phyloP scores from a whole-genome alignment of 30 jellyfish, hydroid and myxozoan species.

The Aurelia sp. region DNA sequence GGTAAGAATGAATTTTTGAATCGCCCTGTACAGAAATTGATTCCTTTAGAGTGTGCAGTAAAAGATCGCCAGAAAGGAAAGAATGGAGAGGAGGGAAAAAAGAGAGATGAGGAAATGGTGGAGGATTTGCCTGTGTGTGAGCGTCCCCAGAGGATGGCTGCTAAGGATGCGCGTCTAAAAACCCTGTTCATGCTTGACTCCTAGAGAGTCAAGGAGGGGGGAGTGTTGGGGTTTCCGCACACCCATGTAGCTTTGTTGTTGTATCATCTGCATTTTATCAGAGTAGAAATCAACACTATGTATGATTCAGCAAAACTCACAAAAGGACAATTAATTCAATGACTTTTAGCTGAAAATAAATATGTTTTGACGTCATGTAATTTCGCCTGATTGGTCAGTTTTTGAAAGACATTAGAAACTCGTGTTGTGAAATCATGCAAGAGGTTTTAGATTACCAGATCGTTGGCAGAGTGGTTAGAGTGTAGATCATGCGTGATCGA shows the following conservation, averaged over 20 bases:
- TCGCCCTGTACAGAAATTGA: conserved; percentile 51
- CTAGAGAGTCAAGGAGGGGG: conserved; percentile 67
- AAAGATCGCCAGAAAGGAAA: conserved; percentile 13
- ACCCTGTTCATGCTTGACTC: conserved; percentile 68
- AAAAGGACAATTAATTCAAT: too few species aligned
- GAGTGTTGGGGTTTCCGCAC: conserved; percentile 35
- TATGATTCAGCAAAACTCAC: too few species aligned
- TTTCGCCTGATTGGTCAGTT: too few species aligned
- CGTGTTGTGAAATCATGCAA: too few species aligned
- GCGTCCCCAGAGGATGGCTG: conserved; percentile 50
- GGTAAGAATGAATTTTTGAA: conserved; percentile 44
- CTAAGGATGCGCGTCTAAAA: conserved; percentile 52
- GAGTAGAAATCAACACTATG: too few species aligned
- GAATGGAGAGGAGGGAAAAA: conserved; percentile 23
- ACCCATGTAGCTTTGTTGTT: background rate
- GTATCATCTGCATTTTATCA: too few species aligned
- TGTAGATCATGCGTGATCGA: too few species aligned
- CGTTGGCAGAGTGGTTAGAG: too few species aligned
- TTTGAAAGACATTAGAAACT: too few species aligned
- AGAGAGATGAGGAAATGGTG: background rate
- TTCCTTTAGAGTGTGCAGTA: conserved; percentile 59
- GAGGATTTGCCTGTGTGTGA: background rate
- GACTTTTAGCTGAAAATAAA: too few species aligned
- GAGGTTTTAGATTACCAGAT: too few species aligned
- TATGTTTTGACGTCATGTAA: too few species aligned